phyloP scores from a whole-genome alignment of 2,113 vertebrate species.

The Laticauda laticaudata region DNA sequence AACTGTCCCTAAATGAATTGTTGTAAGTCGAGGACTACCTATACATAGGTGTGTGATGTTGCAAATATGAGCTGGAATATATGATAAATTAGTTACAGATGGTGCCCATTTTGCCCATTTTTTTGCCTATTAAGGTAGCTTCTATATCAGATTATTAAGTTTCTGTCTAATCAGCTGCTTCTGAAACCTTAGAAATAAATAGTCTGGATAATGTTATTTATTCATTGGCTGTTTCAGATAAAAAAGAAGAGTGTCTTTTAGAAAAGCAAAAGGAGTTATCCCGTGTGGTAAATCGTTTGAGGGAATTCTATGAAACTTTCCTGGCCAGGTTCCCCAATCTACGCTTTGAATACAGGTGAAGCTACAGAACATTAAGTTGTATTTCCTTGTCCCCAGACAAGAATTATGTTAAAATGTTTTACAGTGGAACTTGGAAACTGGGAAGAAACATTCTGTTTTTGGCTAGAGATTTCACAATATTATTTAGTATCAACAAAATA shows the following conservation, averaged over 20 bases:
- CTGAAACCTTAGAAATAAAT: neutral
- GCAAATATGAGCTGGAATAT: too few species aligned
- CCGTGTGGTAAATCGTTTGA: constrained; percentile 71
- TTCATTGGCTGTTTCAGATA: constrained; percentile 68
- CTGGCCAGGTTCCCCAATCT: constrained; percentile 85
- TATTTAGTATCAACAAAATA: neutral
- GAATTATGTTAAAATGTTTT: neutral
- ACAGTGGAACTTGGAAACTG: neutral
- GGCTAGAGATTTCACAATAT: neutral
- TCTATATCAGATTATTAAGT: neutral
- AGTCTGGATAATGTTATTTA: neutral
- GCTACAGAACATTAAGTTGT: neutral
- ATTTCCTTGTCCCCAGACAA: too few species aligned
- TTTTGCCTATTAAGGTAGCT: neutral
- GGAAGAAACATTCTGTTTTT: neutral
- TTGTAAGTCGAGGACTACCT: neutral
- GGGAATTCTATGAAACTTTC: constrained; percentile 78
- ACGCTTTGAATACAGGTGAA: constrained; percentile 90
- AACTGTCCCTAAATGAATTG: neutral
- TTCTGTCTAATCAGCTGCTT: neutral
- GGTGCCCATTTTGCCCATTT: neutral
- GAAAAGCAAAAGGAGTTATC: constrained; percentile 76
- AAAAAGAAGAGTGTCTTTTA: constrained; percentile 78
- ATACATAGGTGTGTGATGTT: neutral
- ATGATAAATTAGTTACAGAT: neutral